These are phyloP conservation scores for Phortica okadai DNA, from an alignment of 2,888 invertebrate species.

Conservation along the genomic window DNA sequence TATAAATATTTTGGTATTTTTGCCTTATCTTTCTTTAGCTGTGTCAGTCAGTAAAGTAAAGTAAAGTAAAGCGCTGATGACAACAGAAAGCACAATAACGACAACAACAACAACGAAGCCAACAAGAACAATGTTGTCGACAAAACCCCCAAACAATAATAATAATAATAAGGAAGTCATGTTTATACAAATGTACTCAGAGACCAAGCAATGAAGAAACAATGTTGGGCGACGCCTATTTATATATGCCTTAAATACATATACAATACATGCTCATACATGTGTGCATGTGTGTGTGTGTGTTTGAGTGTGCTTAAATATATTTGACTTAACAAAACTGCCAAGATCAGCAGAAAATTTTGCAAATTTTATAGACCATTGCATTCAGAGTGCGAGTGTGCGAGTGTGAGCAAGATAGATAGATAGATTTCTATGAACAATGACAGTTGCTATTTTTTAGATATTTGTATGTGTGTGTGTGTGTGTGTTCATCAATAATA, in stretches of 20 bases:
- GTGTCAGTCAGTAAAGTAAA: not conserved
- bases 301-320: constrained; percentile 36
- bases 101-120: not conserved
- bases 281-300: constrained; percentile 23
- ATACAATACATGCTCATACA: too few species aligned
- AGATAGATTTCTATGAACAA: too few species aligned
- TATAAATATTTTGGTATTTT: too few species aligned
- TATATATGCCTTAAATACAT: too few species aligned
- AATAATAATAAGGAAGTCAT: constrained; percentile 59
- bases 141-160: constrained; percentile 31
- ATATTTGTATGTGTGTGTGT: too few species aligned
- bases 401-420: too few species aligned
- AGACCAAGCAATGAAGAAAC: not conserved
- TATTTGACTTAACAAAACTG: constrained; percentile 50
- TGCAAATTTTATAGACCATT: constrained; percentile 61
- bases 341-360: constrained; percentile 72
- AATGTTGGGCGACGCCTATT: too few species aligned
- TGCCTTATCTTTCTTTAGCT: too few species aligned
- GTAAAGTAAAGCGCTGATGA: not conserved
- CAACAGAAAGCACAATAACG: constrained; percentile 15
- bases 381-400: not conserved
- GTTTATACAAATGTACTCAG: constrained; percentile 52
- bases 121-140: not conserved
- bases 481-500: too few species aligned
- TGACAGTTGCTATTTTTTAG: too few species aligned